Base-by-base conservation (phyloP, 1,140 invertebrate genomes). In the Lanistes nyassanus region DNA sequence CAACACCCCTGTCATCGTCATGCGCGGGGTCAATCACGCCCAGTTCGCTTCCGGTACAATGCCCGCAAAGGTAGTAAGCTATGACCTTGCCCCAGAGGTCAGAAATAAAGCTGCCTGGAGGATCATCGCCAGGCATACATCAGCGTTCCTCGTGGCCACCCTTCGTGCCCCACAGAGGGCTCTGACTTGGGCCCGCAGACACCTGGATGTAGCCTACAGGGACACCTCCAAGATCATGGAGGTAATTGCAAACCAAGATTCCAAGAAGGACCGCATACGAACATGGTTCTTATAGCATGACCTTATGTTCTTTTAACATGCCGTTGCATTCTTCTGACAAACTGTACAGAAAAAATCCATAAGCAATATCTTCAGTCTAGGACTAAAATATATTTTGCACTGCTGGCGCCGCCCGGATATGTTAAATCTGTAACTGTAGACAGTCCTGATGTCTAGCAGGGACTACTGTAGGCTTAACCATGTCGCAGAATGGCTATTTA, bases 31-130 rank as follows among this genome's bases (percentile, higher is more conserved):
- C 37, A 80, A 78, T 67, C 82, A 83, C 34, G 80, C 80, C n/a
- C 79, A 79, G 39, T 80, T 83, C 68, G 79, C 80, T 29, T 82
- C 82, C n/a, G 80, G 80, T 26, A 37, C 39, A 23, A 82, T 83
- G 80, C 82, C 82, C 36, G 67, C 68, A 26, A 75, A 79, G 26
- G 75, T 78, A 23, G 31, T 37, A 13, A 76, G 78, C 11, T 64
- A 76, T 42, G 81, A 82, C 56, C 67, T 81, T n/a, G 65, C 58
- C 39, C 58, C 78, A 21, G 79, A 79, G 34, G 74, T 81, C 23
- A 76, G 70, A 3, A 34, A 58, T 26, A 37, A 70, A 6, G 51
- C 16, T 47, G 79, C 81, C 13, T 73, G 79, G 47, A 39, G 37
- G 2, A 42, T 74, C 19, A 81, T 81, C 16, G 74, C 79, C 31